Evolutionary conservation across 2,113 vertebrate genomes (phyloP).

Genomic region (Puma concolor): DNA sequence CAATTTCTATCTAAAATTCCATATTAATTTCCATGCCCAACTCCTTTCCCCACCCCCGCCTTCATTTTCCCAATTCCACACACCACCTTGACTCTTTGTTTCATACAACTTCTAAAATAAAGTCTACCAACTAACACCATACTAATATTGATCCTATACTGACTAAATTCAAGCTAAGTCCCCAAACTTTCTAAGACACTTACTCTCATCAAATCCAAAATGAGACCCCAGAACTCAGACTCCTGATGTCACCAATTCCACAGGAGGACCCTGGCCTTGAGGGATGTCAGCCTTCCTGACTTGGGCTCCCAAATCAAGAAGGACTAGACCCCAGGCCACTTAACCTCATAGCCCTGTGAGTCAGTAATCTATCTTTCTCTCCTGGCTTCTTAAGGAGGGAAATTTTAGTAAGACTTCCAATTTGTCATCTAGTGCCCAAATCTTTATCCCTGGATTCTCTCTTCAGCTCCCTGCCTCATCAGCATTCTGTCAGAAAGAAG

Average conservation of each 20-base stretch:
- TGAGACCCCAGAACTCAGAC: not conserved
- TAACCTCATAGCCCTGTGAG: not conserved
- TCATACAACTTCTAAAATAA: not conserved
- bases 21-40: not conserved
- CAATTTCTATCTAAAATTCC: not conserved
- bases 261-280: not conserved
- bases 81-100: not conserved
- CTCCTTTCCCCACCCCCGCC: not conserved
- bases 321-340: not conserved
- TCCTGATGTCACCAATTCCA: not conserved
- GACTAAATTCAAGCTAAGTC: not conserved
- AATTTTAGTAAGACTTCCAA: not conserved
- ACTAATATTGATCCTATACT: fast-evolving
- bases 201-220: not conserved
- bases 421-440: not conserved
- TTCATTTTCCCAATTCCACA: not conserved
- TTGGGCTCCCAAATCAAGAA: not conserved
- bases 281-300: not conserved
- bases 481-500: not conserved
- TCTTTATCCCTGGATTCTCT: not conserved
- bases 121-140: not conserved
- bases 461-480: not conserved
- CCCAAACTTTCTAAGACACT: not conserved
- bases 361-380: not conserved
- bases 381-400: not conserved